A percentile compares a stretch with the other conserved stretches of the same genome.
phyloP scores from a whole-genome alignment of 2,888 invertebrate species.

The Tenthredo distinguenda region DNA sequence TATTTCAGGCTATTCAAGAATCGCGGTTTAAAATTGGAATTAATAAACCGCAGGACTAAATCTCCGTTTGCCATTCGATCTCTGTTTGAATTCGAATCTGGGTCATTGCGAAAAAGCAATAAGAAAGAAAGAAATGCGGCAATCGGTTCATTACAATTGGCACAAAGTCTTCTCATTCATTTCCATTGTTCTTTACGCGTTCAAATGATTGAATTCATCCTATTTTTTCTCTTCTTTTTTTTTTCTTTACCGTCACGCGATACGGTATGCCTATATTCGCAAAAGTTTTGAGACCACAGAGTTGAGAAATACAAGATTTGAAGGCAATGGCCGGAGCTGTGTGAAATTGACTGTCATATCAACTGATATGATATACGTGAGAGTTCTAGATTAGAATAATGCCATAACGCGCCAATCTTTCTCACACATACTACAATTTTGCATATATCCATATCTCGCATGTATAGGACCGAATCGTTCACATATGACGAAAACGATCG shows the following conservation, averaged over 20 bases:
- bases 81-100: not conserved
- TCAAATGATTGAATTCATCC: not conserved
- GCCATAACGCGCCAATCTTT: not conserved
- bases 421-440: not conserved
- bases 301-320: conserved; percentile 26
- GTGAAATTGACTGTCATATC: not conserved
- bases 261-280: not conserved
- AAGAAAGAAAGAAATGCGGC: not conserved
- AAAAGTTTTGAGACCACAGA: not conserved
- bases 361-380: not conserved
- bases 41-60: not conserved
- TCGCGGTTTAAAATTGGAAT: not conserved
- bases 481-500: not conserved
- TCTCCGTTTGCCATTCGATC: not conserved
- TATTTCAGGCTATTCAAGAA: not conserved
- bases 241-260: not conserved
- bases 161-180: not conserved
- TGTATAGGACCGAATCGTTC: not conserved
- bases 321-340: not conserved
- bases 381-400: not conserved
- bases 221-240: not conserved
- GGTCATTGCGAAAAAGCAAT: not conserved
- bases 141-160: conserved; percentile 1
- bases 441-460: not conserved
- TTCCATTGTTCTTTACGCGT: conserved; percentile 26